Evolutionary conservation across 2,113 vertebrate species (phyloP).

Genomic region (Burhinus bistriatus): DNA sequence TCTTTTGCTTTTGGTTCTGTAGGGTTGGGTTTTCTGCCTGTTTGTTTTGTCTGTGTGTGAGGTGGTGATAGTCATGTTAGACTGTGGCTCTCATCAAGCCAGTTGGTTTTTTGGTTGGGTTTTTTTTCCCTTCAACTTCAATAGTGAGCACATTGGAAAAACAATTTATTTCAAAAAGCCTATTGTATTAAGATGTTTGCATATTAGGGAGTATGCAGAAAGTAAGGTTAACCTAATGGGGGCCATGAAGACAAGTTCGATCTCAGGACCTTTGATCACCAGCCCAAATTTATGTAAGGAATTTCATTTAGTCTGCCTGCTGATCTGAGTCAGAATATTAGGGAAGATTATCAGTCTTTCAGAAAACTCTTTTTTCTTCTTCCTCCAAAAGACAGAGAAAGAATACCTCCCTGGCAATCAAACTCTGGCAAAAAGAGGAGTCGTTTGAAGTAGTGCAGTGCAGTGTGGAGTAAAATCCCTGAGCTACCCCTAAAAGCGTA

Average conservation of each 20-base stretch:
- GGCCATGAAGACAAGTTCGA: neutral
- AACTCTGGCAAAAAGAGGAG: neutral
- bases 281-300: neutral
- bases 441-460: neutral
- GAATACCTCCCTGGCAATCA: neutral
- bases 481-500: neutral
- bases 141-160: neutral
- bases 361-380: neutral
- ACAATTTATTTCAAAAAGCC: neutral
- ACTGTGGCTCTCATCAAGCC: neutral
- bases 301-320: neutral
- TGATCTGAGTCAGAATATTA: neutral
- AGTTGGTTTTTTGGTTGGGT: neutral
- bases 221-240: neutral
- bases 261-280: neutral
- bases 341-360: neutral
- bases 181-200: neutral
- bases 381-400: neutral
- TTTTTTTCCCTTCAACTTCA: neutral
- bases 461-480: neutral
- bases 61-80: neutral
- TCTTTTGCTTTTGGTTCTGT: neutral
- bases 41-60: neutral
- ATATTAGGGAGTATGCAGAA: neutral
- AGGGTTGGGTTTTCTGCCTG: neutral